Evolutionary conservation across 2,113 vertebrate species (phyloP).

Genomic region (Mesitornis unicolor): DNA sequence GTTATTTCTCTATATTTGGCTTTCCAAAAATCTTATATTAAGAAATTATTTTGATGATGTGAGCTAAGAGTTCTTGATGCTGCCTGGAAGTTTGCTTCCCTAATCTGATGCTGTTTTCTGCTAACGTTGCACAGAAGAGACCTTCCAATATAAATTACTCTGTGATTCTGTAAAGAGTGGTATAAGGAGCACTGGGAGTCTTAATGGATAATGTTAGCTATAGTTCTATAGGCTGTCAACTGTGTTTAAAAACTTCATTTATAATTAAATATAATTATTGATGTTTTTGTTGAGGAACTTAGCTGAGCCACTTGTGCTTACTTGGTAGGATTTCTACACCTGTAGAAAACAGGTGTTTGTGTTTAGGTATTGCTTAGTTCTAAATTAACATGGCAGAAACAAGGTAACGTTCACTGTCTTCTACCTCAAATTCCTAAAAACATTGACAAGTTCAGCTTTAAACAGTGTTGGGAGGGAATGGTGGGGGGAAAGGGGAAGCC

Average conservation of each 20-base stretch:
- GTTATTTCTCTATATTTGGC: neutral
- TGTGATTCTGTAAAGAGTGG: neutral
- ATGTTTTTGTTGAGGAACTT: neutral
- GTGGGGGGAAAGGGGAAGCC: neutral
- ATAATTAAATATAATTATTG: neutral
- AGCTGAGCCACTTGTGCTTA: neutral
- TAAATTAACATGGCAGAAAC: neutral
- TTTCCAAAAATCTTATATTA: neutral
- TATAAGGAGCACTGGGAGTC: neutral
- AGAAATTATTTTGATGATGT: neutral
- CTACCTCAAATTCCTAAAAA: neutral
- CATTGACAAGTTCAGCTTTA: neutral
- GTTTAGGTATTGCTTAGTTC: neutral
- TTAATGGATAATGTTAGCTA: neutral
- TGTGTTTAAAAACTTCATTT: neutral
- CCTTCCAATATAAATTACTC: neutral
- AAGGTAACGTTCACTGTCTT: neutral
- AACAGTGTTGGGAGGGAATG: neutral
- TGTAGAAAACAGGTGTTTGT: neutral
- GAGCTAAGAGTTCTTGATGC: neutral
- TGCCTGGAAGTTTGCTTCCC: neutral
- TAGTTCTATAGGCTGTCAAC: neutral
- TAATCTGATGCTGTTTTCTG: neutral
- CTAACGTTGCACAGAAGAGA: neutral
- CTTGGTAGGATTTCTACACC: neutral